Evolutionary conservation across 2,113 vertebrate species (phyloP), one percentile per base, ranked within the genome.

Genomic region (Anolis sagrei): DNA sequence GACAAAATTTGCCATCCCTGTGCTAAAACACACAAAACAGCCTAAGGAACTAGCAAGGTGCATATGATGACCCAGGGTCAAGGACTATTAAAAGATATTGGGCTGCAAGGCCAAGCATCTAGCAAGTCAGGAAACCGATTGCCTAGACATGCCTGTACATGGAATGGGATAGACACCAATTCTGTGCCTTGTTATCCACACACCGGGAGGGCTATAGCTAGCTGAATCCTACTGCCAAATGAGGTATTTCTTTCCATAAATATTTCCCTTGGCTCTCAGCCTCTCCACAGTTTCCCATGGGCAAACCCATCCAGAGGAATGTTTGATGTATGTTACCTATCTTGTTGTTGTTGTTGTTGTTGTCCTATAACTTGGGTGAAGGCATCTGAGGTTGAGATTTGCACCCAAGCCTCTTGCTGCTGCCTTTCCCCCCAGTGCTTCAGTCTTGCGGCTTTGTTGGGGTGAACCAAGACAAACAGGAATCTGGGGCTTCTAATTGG

Each of bases 401-500:
- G 1, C 34, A 2, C 14, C 51, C 19, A 1, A 16, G 7, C 23
- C 77, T 72, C 39, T 49, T 7, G 10, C n/a, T 10, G 27, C 70
- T 10, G 27, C 70, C 23, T 77, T 44, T 19, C 14, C 25, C 14
- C n/a, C 23, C 44, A 0, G 23, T 13, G 1, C 68, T 48, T 14
- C 6, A 5, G 34, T 29, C 76, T 36, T 27, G 2, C 11, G 5
- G 54, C 54, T 61, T 64, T 0, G 1, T 16, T 10, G 7, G 51
- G 29, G 54, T 18, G 76, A 74, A 34, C 39, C 27, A 19, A 13
- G 77, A n/a, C 69, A 81, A 81, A 70, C 32, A 64, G 58, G 77
- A 81, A 75, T 75, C 78, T 75, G 5, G 23, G 39, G 14, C 78
- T 66, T 44, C 39, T 86, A 86, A 86, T 81, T 81, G 79, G 68